Evolutionary conservation across 2,113 vertebrate genomes (phyloP), one percentile per base, ranked within the genome.

Genomic region (Struthio camelus): DNA sequence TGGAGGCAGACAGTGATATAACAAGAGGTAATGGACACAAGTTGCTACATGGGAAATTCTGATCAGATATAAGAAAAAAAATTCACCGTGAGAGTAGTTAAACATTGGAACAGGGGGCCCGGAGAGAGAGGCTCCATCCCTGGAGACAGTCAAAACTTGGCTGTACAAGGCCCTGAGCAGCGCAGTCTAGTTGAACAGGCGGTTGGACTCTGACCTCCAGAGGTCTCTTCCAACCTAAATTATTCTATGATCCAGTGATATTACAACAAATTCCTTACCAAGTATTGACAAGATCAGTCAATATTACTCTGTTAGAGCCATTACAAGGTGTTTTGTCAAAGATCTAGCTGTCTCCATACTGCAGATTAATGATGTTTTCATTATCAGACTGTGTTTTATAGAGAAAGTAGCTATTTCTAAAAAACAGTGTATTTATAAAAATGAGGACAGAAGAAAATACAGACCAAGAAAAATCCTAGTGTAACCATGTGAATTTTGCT

Each of bases 291-390:
- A 92, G 97, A 89, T 92, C 95, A 97, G 94, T 98, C 98, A 98
- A 98, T 98, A 98, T 95, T 96, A 95, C 96, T 98, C 97, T 97
- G 97, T 97, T 97, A 97, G 96, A 97, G 79, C 85, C 84, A 97
- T 98, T 98, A 98, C 76, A 96, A 96, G 87, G 92, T 80, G 82
- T 97, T 98, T 97, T 97, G 97, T 98, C 97, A 98, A 97, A 97
- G 96, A 96, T 97, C 96, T 97, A 48, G 92, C 96, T 97, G 97
- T 97, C 97, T 96, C 94, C 92, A 67, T 95, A 89, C 94, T 96
- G 89, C 70, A 91, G 96, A 98, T 98, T 97, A 95, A 98, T 97
- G 97, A 94, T 86, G 83, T 95, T 98, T 98, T 97, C 95, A 98
- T 98, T 97, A 96, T 96, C 91, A 88, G 82, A 44, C 91, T 91